Percentiles rank a stretch among this genome's conserved stretches.
Evolutionary conservation across 2,113 vertebrate species (phyloP).

Genomic region (Rhinoptilus africanus): DNA sequence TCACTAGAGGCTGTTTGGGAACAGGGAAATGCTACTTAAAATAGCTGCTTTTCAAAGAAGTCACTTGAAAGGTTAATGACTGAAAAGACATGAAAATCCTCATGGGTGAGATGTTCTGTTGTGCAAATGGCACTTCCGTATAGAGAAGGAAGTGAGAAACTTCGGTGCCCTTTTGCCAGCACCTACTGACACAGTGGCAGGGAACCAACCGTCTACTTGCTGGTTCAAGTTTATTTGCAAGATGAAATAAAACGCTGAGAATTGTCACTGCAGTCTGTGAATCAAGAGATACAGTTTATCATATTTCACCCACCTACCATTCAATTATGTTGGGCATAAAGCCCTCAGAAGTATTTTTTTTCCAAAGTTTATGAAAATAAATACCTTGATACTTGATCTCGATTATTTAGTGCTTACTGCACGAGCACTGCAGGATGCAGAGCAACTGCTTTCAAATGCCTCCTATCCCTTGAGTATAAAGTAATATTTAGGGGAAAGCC

Average conservation of each 20-base stretch:
- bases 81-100: slow-evolving; percentile 21
- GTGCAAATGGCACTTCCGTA: background rate
- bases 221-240: background rate
- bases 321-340: background rate
- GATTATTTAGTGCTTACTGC: background rate
- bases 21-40: slow-evolving; percentile 15
- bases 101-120: slow-evolving; percentile 30
- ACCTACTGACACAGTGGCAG: background rate
- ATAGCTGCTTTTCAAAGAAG: slow-evolving; percentile 10
- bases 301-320: background rate
- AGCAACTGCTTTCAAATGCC: background rate
- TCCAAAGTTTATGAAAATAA: background rate
- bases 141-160: background rate
- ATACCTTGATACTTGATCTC: background rate
- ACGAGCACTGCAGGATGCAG: background rate
- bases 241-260: background rate
- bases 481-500: background rate
- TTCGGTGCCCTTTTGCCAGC: background rate
- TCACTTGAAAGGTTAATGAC: slow-evolving; percentile 31
- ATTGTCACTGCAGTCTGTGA: background rate
- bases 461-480: background rate
- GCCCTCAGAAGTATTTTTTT: background rate
- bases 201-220: background rate
- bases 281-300: background rate
- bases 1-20: slow-evolving; percentile 13